These are phyloP conservation scores for Cylas formicarius DNA, from an alignment of 1,140 invertebrate species.

Conservation along the genomic window DNA sequence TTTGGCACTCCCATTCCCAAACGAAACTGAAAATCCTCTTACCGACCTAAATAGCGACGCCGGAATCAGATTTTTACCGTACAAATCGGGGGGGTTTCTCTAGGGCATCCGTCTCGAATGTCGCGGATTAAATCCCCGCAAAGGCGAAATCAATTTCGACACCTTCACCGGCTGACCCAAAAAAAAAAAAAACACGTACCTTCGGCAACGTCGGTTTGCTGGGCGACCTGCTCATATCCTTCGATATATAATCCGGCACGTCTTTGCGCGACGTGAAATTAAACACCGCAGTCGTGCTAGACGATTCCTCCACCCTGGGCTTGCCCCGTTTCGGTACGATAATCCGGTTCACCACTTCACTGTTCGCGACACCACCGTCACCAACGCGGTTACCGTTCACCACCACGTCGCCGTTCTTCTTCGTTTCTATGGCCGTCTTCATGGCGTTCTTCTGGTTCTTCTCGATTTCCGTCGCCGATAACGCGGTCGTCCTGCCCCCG, in stretches of 20 bases:
- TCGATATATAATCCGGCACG: constrained; percentile 84
- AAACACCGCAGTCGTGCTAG: constrained; percentile 69
- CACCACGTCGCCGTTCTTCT: neutral
- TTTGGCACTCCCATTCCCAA: no score
- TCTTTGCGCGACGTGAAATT: constrained; percentile 77
- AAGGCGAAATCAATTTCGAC: no score
- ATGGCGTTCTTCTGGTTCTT: constrained; percentile 64
- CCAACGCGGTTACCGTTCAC: neutral
- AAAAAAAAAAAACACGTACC: constrained; percentile 45
- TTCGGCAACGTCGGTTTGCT: constrained; percentile 60
- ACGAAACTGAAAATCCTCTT: no score
- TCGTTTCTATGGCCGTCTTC: constrained; percentile 45
- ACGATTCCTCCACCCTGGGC: constrained; percentile 31
- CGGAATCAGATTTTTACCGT: no score
- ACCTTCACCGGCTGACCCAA: no score
- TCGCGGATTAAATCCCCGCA: no score
- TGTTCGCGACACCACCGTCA: neutral
- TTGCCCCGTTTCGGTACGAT: constrained; percentile 28
- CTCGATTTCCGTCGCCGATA: constrained; percentile 53
- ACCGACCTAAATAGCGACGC: no score
- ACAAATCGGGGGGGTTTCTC: no score
- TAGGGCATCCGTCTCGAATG: no score
- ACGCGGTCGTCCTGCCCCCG: constrained; percentile 13
- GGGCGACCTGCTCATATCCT: constrained; percentile 69
- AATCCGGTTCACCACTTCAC: constrained; percentile 7